Percentiles rank a stretch among this genome's conserved stretches.
These are phyloP conservation scores for Caretta caretta DNA, from an alignment of 2,113 vertebrate genomes.

Conservation along the genomic window DNA sequence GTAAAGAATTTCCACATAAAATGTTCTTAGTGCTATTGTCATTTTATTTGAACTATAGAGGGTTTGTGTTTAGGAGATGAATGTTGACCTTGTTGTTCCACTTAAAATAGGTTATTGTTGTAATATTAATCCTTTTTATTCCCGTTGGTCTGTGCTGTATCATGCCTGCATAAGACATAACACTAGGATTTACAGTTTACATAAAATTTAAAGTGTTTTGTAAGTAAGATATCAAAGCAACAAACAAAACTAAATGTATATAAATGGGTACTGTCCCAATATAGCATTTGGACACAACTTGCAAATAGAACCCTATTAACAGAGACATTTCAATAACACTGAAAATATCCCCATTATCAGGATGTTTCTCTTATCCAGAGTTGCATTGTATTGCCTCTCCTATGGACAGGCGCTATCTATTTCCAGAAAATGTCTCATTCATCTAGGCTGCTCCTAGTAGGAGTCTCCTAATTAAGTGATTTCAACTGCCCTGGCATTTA, in stretches of 20 bases:
- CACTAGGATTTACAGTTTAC: background rate
- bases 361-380: slow-evolving; percentile 55
- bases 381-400: slow-evolving; percentile 45
- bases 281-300: slow-evolving; percentile 26
- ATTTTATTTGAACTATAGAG: background rate
- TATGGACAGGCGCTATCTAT: slow-evolving; percentile 75
- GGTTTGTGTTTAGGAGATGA: rapidly evolving
- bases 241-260: background rate
- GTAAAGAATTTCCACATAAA: background rate
- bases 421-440: slow-evolving; percentile 68
- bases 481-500: slow-evolving; percentile 59
- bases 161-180: background rate
- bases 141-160: background rate
- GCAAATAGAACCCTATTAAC: slow-evolving; percentile 42
- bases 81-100: background rate
- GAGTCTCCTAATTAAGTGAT: slow-evolving; percentile 38
- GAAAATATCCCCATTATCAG: slow-evolving; percentile 51
- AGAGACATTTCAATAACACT: slow-evolving; percentile 49
- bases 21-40: rapidly evolving
- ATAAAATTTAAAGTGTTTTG: rapidly evolving
- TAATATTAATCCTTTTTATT: background rate
- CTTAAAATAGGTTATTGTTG: background rate
- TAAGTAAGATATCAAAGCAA: slow-evolving; percentile 11
- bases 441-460: slow-evolving; percentile 40
- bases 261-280: background rate